A percentile compares a stretch with the other conserved stretches of the same genome.
phyloP scores from a whole-genome alignment of 92 coral and sea anemone genomes.

The Ricordea florida region DNA sequence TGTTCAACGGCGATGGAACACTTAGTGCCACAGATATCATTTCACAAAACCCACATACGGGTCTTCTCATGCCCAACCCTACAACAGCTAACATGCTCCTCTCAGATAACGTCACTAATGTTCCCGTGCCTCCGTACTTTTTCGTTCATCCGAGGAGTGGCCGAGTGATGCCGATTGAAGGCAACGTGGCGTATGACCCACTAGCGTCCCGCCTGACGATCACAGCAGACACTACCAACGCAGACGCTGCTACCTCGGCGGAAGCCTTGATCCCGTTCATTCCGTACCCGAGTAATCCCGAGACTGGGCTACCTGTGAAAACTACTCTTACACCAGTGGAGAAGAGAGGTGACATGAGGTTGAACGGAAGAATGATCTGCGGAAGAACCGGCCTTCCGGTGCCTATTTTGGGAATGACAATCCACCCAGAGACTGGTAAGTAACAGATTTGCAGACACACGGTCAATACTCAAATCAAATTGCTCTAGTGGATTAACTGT shows the following conservation, averaged over 20 bases:
- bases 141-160: conserved; percentile 92
- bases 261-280: conserved; percentile 93
- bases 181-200: conserved; percentile 93
- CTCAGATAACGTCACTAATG: conserved; percentile 87
- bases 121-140: conserved; percentile 90
- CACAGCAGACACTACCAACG: conserved; percentile 89
- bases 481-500: too few relatives aligned
- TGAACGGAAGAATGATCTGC: conserved; percentile 79
- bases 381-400: conserved; percentile 94
- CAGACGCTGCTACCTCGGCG: conserved; percentile 84
- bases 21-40: conserved; percentile 77
- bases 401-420: conserved; percentile 96
- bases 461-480: too few relatives aligned
- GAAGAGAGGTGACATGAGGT: conserved; percentile 87
- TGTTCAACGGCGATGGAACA: conserved; percentile 82
- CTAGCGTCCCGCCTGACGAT: conserved; percentile 89
- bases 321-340: conserved; percentile 71
- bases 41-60: conserved; percentile 76
- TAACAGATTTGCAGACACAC: too few relatives aligned
- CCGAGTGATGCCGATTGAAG: conserved; percentile 95
- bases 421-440: conserved; percentile 94
- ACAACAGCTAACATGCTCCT: conserved; percentile 90
- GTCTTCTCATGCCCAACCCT: conserved; percentile 80
- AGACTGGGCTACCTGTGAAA: conserved; percentile 88
- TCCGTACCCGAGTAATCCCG: conserved; percentile 96